Conservation (phyloP, 2,797 vertebrate species). For the Carapus acus region DNA sequence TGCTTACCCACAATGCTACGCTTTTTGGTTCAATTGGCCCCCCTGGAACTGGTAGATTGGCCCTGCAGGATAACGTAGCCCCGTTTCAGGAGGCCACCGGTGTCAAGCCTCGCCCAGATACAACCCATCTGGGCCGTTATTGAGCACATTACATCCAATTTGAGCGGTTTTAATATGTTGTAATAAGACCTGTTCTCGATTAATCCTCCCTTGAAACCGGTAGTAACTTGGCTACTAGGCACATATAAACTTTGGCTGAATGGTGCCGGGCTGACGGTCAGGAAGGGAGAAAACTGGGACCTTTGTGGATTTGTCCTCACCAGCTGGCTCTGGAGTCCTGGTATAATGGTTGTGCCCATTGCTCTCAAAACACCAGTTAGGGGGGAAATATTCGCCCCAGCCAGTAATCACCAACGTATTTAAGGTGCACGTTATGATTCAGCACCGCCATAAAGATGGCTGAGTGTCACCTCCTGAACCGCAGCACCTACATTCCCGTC, state of each 20-base stretch:
- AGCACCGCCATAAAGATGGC: conserved; percentile 67
- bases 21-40: conserved; percentile 48
- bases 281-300: conserved; percentile 61
- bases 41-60: conserved; percentile 47
- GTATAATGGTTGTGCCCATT: conserved; percentile 68
- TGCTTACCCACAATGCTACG: conserved; percentile 59
- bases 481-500: conserved; percentile 36
- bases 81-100: conserved; percentile 56
- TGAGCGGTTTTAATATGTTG: conserved; percentile 68
- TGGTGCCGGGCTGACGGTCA: conserved; percentile 68
- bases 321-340: conserved; percentile 70
- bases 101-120: conserved; percentile 65
- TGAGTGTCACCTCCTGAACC: conserved; percentile 67
- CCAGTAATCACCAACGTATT: conserved; percentile 64
- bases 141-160: conserved; percentile 68
- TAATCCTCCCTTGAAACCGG: conserved; percentile 77
- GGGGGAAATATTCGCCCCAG: conserved; percentile 40
- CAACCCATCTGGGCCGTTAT: conserved; percentile 64
- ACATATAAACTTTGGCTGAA: conserved; percentile 76
- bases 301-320: conserved; percentile 68
- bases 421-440: conserved; percentile 66
- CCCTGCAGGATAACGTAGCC: conserved; percentile 51
- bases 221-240: conserved; percentile 76
- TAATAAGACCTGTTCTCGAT: conserved; percentile 78
- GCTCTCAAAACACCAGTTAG: conserved; percentile 66